Evolutionary conservation across 2,113 vertebrate genomes (phyloP), one percentile per base, ranked within the genome.

Genomic region (Peucedramus taeniatus): DNA sequence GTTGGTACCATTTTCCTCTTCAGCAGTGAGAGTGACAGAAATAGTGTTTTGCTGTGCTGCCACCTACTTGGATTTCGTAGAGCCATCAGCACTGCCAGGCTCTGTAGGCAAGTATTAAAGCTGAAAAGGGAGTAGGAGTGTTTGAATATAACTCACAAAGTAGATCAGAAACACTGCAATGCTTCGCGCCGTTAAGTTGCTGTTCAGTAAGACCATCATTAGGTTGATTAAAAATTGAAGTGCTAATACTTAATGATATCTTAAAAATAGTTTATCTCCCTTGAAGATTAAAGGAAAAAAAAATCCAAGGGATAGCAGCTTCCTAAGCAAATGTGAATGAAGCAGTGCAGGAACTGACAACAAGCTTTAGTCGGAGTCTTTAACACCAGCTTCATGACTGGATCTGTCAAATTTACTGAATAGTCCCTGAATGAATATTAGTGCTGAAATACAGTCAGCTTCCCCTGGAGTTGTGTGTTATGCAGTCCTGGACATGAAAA

Each of bases 11-110:
- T 90, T 93, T 95, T 95, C 83, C 68, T 93, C 76, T 94, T 93
- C 72, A 84, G 69, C 88, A 57, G 51, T 68, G 50, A 81, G 82
- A 89, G 65, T 82, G 90, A 94, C 85, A 94, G 94, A 93, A 97
- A 96, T 96, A 96, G 92, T 75, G 80, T 96, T 91, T 93, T 94
- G 83, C 96, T 93, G 76, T 94, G 90, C 94, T 96, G 93, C 90
- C 96, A 96, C 96, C 93, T 96, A 95, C 90, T 96, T 96, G 72
- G 83, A 92, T 93, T 96, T 95, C 2, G 1, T 92, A 90, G 90
- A 90, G 93, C 86, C 64, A 92, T 92, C 88, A 79, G 83, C 78
- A 85, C 77, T 94, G 89, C 91, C 87, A 96, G 89, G 95, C 81
- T 95, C 77, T 94, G 91, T 96, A 90, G 86, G 77, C 83, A 95